Percentiles rank a stretch among this genome's conserved stretches.
phyloP scores from a whole-genome alignment of 1,140 invertebrate species.

The Samia ricini region DNA sequence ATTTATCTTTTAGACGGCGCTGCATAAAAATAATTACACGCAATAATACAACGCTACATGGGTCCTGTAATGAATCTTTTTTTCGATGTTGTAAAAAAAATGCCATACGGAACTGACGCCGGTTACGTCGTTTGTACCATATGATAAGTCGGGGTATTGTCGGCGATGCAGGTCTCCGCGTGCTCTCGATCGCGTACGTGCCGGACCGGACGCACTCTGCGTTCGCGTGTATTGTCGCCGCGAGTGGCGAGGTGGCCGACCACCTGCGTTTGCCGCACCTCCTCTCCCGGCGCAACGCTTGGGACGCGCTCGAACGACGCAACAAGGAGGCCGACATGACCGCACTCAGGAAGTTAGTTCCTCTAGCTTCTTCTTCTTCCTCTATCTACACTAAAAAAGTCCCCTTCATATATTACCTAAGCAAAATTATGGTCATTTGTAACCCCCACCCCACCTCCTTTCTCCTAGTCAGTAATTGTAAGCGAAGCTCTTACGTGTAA shows the following conservation, averaged over 20 bases:
- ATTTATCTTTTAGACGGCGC: no score
- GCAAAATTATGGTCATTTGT: no score
- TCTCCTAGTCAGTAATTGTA: no score
- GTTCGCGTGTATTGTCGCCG: slow-evolving; percentile 91
- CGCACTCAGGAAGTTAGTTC: slow-evolving; percentile 82
- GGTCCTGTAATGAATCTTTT: no score
- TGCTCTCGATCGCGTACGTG: slow-evolving; percentile 93
- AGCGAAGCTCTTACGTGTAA: no score
- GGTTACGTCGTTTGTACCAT: not conserved
- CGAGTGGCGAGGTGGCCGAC: slow-evolving; percentile 95
- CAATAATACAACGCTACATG: no score
- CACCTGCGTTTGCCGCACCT: slow-evolving; percentile 92
- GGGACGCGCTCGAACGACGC: slow-evolving; percentile 53
- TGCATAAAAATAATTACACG: no score
- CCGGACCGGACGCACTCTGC: slow-evolving; percentile 92
- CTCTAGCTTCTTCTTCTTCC: not conserved
- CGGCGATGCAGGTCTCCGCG: slow-evolving; percentile 90
- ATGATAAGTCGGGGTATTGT: no score
- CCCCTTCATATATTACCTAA: no score
- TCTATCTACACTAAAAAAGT: no score
- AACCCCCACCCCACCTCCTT: no score
- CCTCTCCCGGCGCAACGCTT: slow-evolving; percentile 81
- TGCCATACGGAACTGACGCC: not conserved
- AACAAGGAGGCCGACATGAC: slow-evolving; percentile 88
- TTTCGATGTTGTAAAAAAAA: no score